These are phyloP conservation scores for Sialis fuliginosa DNA, from an alignment of 2,888 invertebrate genomes.

Conservation along the genomic window DNA sequence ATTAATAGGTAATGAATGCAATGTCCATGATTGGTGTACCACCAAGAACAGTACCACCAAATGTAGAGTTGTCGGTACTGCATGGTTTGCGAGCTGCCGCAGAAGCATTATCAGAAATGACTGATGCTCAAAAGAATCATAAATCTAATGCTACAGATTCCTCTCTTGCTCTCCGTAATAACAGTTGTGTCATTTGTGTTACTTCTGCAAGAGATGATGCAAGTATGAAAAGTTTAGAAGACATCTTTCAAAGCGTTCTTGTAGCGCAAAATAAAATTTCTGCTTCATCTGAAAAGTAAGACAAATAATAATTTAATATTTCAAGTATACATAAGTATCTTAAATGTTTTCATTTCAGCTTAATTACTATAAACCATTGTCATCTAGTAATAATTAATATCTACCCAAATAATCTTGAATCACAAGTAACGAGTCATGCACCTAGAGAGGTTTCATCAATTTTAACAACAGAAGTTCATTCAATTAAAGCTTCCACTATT, in stretches of 20 bases:
- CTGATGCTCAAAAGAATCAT: slow-evolving; percentile 49
- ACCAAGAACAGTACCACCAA: slow-evolving; percentile 36
- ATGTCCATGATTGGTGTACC: slow-evolving; percentile 70
- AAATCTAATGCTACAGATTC: slow-evolving; percentile 26
- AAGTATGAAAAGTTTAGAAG: slow-evolving; percentile 70
- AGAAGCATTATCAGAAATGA: slow-evolving; percentile 66
- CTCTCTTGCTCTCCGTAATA: slow-evolving; percentile 25
- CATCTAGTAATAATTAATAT: slow-evolving; percentile 83
- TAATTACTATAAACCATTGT: slow-evolving; percentile 67
- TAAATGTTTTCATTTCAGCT: slow-evolving; percentile 25
- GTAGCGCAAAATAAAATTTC: slow-evolving; percentile 63
- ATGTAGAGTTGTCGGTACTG: slow-evolving; percentile 51
- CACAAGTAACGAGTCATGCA: slow-evolving; percentile 54
- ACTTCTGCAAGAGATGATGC: slow-evolving; percentile 77
- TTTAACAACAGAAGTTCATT: slow-evolving; percentile 63
- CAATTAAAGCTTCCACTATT: slow-evolving; percentile 54
- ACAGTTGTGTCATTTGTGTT: slow-evolving; percentile 78
- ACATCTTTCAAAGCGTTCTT: slow-evolving; percentile 68
- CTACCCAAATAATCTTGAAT: slow-evolving; percentile 64
- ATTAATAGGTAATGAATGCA: slow-evolving; percentile 53
- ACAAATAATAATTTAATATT: background rate
- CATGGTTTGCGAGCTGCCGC: slow-evolving; percentile 76
- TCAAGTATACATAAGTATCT: background rate
- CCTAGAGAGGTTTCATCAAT: slow-evolving; percentile 54
- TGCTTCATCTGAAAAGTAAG: slow-evolving; percentile 39